Base-by-base conservation (phyloP, 2,113 vertebrate genomes). In the Thunnus thynnus region DNA sequence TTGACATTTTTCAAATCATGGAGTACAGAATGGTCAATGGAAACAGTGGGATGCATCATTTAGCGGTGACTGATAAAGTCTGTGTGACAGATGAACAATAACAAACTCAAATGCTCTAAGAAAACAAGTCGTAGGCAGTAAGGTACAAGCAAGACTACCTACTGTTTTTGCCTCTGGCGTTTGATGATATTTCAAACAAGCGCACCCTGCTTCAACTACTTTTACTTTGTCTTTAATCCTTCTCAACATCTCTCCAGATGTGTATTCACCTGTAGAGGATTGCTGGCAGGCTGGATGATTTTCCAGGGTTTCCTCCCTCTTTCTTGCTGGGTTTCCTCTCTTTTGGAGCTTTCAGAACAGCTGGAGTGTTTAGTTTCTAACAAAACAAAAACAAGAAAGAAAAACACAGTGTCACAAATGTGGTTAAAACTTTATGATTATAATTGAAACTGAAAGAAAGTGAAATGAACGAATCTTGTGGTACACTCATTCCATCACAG, bases 291-390 rank as follows among this genome's bases (percentile, higher is more conserved):
- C 85, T 85, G 78, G 96, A 96, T 1, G 96, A 91, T 89, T 99
- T 99, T 63, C 97, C 95, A 0, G 92, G 97, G 13, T 96, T 70
- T 80, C 96, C 98, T 87, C 97, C 97, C 92, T 99, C 98, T 87
- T 98, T 99, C 94, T 99, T 99, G 95, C 96, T 99, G 67, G 97
- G 97, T 81, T 97, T 99, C 90, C 98, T 96, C 80, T 99, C 98
- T 91, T 99, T 99, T 3, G 98, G 97, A 75, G 97, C 96, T 88
- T 97, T 97, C 84, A 99, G 93, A 90, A 99, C 96, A 71, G 96
- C 94, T 13, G 98, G 98, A 76, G 96, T 94, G 73, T 97, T 98
- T 83, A 97, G 90, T 94, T 99, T 99, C 98, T 99, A 25, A 18
- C 51, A 41, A 78, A 65, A 60, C 11, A 57, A 66, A 13, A 61